Percentiles rank a stretch among this genome's conserved stretches.
These are phyloP conservation scores for Melanerpes formicivorus DNA, from an alignment of 2,113 vertebrate genomes.

Conservation along the genomic window DNA sequence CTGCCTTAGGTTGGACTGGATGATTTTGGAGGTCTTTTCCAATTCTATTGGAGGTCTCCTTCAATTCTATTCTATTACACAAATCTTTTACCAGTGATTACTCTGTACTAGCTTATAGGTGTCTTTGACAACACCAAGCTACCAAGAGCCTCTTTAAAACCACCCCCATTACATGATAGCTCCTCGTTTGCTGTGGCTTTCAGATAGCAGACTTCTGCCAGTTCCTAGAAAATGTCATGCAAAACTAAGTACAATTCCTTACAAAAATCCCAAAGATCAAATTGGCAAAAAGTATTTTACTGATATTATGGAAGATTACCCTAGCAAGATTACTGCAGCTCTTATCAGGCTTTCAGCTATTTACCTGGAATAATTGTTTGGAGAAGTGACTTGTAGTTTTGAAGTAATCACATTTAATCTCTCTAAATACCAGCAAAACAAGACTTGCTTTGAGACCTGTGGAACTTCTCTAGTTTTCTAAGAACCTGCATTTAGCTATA, in stretches of 20 bases:
- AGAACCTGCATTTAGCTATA: not conserved
- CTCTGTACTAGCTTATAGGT: not conserved
- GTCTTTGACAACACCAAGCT: not conserved
- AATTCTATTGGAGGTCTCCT: too few relatives aligned
- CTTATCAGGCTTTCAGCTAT: not conserved
- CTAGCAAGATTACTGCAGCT: not conserved
- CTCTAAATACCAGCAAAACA: not conserved
- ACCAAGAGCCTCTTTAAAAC: not conserved
- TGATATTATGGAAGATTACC: conserved; percentile 2
- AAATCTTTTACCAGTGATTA: not conserved
- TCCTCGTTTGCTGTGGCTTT: not conserved
- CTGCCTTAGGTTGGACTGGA: too few relatives aligned
- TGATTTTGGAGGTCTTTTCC: too few relatives aligned
- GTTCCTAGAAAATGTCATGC: not conserved
- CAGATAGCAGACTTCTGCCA: not conserved
- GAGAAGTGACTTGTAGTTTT: not conserved
- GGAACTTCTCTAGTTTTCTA: not conserved
- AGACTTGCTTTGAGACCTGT: not conserved
- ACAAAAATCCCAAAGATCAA: not conserved
- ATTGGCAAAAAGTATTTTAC: not conserved
- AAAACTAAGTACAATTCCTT: not conserved
- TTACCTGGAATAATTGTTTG: not conserved
- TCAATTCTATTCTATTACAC: too few relatives aligned
- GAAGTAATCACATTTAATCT: not conserved
- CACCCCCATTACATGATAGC: not conserved